Conservation (phyloP, 2,888 invertebrate species). For the Rhorus exstirpatorius region DNA sequence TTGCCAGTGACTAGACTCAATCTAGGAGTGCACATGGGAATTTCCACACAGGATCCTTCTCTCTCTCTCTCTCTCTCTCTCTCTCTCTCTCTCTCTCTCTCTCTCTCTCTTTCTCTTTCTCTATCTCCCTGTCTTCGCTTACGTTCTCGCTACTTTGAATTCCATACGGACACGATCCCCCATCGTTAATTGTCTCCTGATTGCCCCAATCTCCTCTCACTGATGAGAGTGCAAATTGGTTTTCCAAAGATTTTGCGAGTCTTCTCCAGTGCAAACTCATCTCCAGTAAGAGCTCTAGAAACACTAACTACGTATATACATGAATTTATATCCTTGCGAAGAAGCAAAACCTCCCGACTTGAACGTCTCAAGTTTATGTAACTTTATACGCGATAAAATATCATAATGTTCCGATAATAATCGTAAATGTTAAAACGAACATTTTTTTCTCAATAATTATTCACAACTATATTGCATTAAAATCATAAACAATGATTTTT, state of each 20-base stretch:
- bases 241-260: slow-evolving; percentile 56
- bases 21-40: no score
- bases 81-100: no score
- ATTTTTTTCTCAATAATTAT: neutral
- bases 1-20: no score
- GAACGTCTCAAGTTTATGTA: neutral
- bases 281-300: slow-evolving; percentile 29
- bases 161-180: slow-evolving; percentile 29
- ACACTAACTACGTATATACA: neutral
- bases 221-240: slow-evolving; percentile 74
- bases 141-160: slow-evolving; percentile 23
- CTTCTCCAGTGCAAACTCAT: slow-evolving; percentile 25
- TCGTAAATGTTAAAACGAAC: neutral
- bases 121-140: neutral
- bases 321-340: neutral
- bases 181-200: slow-evolving; percentile 71
- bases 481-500: neutral
- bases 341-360: neutral
- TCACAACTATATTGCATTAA: neutral
- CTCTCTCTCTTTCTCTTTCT: neutral
- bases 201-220: slow-evolving; percentile 74
- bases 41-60: no score
- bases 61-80: no score
- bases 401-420: neutral
- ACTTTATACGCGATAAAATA: neutral